Evolutionary conservation across 2,113 vertebrate species (phyloP).

Genomic region (Empidonax alnorum): DNA sequence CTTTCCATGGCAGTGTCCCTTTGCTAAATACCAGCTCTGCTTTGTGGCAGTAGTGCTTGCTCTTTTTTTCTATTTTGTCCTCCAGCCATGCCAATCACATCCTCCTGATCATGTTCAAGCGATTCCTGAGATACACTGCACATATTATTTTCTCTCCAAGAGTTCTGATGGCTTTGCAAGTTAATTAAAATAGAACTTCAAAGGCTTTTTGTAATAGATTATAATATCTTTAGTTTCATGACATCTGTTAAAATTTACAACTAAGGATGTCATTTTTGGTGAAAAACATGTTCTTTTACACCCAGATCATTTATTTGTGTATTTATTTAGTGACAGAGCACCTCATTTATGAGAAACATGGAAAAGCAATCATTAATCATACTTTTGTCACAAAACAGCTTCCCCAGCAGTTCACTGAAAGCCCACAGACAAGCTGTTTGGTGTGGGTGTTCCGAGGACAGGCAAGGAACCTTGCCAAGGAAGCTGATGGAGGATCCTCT

Average conservation of each 20-base stretch:
- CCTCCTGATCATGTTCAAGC: neutral
- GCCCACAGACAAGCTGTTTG: neutral
- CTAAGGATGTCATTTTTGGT: constrained; percentile 38
- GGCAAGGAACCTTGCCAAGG: neutral
- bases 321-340: constrained; percentile 53
- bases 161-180: constrained; percentile 1
- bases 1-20: neutral
- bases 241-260: constrained; percentile 55
- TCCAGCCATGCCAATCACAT: neutral
- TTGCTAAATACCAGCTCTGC: fast-evolving
- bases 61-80: neutral
- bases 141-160: neutral
- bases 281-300: constrained; percentile 39
- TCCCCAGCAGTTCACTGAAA: neutral
- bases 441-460: neutral
- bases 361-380: constrained; percentile 64
- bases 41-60: neutral
- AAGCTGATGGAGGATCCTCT: neutral
- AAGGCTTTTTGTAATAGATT: constrained; percentile 9
- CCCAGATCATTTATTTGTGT: constrained; percentile 59
- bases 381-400: constrained; percentile 27
- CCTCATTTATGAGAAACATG: constrained; percentile 44
- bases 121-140: neutral
- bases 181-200: constrained; percentile 61
- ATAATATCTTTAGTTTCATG: constrained; percentile 18